phyloP scores from a whole-genome alignment of 2,888 invertebrate species.

The Cyclophora albipunctata region DNA sequence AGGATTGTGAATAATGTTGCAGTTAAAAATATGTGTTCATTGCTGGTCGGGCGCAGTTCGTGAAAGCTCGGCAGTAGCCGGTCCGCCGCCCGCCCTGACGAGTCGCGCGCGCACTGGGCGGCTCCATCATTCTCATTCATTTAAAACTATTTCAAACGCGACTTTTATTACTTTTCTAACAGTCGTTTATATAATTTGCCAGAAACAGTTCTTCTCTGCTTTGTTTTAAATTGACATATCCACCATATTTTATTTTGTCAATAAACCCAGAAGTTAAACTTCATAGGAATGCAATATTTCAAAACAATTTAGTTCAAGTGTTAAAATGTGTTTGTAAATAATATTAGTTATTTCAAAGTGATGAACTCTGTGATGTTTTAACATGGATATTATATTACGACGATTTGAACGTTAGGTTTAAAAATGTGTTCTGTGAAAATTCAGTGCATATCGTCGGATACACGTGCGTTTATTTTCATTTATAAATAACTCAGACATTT shows the following conservation, averaged over 20 bases:
- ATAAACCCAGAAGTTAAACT: no score
- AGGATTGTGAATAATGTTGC: conserved; percentile 30
- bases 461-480: conserved; percentile 67
- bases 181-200: no score
- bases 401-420: conserved; percentile 10
- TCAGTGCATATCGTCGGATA: conserved; percentile 32
- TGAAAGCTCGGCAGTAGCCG: conserved; percentile 40
- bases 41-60: conserved; percentile 41
- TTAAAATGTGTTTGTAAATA: conserved; percentile 9
- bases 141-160: conserved; percentile 10
- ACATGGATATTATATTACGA: conserved; percentile 13
- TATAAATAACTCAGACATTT: conserved; percentile 57
- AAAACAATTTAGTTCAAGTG: conserved; percentile 5
- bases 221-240: no score
- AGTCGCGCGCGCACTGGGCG: conserved; percentile 54
- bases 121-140: conserved; percentile 27
- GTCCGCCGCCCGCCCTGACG: conserved; percentile 57
- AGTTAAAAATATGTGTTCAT: conserved; percentile 67
- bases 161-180: no score
- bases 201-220: no score
- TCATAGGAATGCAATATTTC: background rate
- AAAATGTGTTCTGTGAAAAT: conserved; percentile 59
- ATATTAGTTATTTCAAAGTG: conserved; percentile 6
- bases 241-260: no score
- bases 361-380: conserved; percentile 6